These are phyloP conservation scores for Thymelicus acteon DNA, from an alignment of 2,888 invertebrate genomes.

Conservation along the genomic window DNA sequence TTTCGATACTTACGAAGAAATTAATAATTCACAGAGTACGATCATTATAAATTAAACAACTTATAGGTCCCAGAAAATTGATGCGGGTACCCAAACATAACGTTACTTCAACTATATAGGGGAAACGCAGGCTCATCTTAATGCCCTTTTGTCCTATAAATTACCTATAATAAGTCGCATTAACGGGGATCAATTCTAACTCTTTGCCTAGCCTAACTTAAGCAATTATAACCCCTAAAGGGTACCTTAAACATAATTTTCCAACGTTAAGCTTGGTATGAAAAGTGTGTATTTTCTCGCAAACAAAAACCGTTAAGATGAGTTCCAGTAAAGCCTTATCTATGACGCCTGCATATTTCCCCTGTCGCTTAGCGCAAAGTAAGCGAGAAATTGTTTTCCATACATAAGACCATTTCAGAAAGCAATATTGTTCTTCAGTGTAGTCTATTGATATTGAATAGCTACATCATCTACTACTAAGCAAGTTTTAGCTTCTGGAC, in stretches of 20 bases:
- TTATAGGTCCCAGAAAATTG: conserved; percentile 33
- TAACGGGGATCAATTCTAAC: conserved; percentile 64
- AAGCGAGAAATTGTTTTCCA: conserved; percentile 76
- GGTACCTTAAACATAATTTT: conserved; percentile 67
- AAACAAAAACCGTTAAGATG: conserved; percentile 74
- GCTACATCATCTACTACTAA: too few species aligned
- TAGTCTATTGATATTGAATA: not conserved
- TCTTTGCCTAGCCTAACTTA: conserved; percentile 54
- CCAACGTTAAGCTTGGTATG: conserved; percentile 57
- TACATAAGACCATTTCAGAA: conserved; percentile 58
- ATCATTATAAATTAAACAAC: conserved; percentile 34
- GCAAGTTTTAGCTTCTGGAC: too few species aligned
- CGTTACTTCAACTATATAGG: conserved; percentile 28
- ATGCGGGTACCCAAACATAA: conserved; percentile 36
- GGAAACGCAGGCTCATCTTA: conserved; percentile 24
- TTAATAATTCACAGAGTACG: conserved; percentile 30
- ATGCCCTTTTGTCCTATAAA: conserved; percentile 50
- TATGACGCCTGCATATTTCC: conserved; percentile 72
- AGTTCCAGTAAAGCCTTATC: conserved; percentile 72
- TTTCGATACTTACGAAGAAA: conserved; percentile 1
- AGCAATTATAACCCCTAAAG: conserved; percentile 62
- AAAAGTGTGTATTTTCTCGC: conserved; percentile 73
- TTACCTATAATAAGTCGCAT: conserved; percentile 54
- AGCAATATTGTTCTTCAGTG: conserved; percentile 36
- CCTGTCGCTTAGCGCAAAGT: conserved; percentile 72